Conservation (phyloP, 2,888 invertebrate genomes). For the Erpobdella octoculata region DNA sequence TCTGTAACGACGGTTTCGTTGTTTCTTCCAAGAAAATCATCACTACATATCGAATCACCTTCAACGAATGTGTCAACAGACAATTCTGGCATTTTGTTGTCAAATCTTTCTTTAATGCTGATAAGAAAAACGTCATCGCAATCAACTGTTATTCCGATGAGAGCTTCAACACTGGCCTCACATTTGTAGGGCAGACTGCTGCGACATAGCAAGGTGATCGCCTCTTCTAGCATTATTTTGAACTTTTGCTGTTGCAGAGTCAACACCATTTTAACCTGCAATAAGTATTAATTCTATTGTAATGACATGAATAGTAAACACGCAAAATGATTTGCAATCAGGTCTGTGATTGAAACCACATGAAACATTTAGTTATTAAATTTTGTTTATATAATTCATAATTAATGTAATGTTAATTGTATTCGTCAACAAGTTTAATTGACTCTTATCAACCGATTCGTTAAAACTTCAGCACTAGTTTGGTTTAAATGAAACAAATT, state of each 20-base stretch:
- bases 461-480: too few species aligned
- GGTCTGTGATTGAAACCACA: too few species aligned
- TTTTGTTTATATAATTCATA: too few species aligned
- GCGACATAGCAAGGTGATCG: constrained; percentile 24
- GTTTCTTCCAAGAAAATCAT: background rate
- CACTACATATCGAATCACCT: background rate
- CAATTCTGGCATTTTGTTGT: constrained; percentile 7
- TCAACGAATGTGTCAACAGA: background rate
- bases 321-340: too few species aligned
- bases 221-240: constrained; percentile 21
- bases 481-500: too few species aligned
- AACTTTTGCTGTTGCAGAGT: constrained; percentile 23
- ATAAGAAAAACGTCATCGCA: constrained; percentile 26
- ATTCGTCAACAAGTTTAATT: too few species aligned
- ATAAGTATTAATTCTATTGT: background rate
- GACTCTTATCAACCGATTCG: too few species aligned
- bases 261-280: constrained; percentile 11
- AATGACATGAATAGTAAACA: too few species aligned
- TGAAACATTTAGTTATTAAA: too few species aligned
- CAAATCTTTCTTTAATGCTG: constrained; percentile 26
- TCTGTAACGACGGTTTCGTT: background rate
- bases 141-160: constrained; percentile 28
- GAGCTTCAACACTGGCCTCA: constrained; percentile 26
- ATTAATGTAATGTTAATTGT: too few species aligned
- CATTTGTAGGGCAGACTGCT: constrained; percentile 24